Evolutionary conservation across 2,113 vertebrate species (phyloP), one percentile per base, ranked within the genome.

Genomic region (Progne subis): DNA sequence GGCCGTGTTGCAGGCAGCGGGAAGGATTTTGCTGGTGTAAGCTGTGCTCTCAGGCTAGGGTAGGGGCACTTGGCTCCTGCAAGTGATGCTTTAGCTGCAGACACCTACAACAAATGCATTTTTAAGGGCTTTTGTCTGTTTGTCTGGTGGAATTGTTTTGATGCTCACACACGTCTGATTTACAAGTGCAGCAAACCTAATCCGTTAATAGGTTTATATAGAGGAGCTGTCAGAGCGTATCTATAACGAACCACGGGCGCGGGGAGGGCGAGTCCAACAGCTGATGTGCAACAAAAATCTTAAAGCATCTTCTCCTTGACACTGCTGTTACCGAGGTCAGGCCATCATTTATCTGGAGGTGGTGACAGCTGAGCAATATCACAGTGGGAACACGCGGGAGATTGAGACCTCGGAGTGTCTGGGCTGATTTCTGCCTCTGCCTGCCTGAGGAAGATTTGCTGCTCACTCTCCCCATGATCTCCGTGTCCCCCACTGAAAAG

Each of bases 71-170:
- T 95, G 6, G 18, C 32, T 92, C 32, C 59, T 81, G 88, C 85
- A 29, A 64, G 77, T 4, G 63, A 68, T 75, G 82, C 90, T 86
- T 83, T 57, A 68, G 93, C 82, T 86, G 60, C 77, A 92, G 86
- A 55, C 65, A 64, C 47, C 3, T 49, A n/a, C 64, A 60, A 12
- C 64, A 78, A 86, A 86, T 57, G 86, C 69, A 18, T 88, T 92
- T 83, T 88, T 63, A 82, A 88, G 80, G 86, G 88, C 92, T 96
- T 96, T 97, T 95, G 94, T 97, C 76, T 84, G 83, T 93, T 59
- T 91, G 85, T 94, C 86, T 95, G 44, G 39, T 44, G 78, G 86
- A 88, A 95, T 96, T 96, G 95, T 96, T 92, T 90, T 53, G 90
- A 61, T 92, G 95, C 82, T 76, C 57, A 3, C 68, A 72, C 82